Conservation (phyloP, 2,797 vertebrate species). For the Phalloptychus januarius region DNA sequence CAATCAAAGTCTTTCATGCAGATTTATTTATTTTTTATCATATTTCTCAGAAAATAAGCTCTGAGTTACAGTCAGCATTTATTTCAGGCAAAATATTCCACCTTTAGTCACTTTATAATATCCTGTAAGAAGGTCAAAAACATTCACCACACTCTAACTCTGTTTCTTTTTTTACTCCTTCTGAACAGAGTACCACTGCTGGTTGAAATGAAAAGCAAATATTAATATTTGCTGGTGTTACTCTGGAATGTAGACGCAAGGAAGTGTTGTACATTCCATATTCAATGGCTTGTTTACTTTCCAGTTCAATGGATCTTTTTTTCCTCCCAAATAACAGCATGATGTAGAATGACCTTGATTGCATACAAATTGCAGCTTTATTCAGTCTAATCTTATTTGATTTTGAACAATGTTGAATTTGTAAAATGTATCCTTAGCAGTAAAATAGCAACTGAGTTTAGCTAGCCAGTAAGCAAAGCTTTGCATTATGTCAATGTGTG, state of each 20-base stretch:
- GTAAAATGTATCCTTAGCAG: not conserved
- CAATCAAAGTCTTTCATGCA: constrained; percentile 27
- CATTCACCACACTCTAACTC: constrained; percentile 53
- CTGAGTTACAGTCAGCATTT: constrained; percentile 40
- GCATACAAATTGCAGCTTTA: constrained; percentile 7
- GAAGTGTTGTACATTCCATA: constrained; percentile 74
- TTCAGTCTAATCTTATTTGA: not conserved
- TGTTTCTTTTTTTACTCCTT: constrained; percentile 44
- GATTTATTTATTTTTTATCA: constrained; percentile 38
- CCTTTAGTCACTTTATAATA: constrained; percentile 65
- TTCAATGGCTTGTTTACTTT: constrained; percentile 71
- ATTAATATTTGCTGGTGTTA: constrained; percentile 82
- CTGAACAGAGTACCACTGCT: constrained; percentile 67
- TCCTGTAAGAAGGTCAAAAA: constrained; percentile 74
- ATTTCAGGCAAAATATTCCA: constrained; percentile 47
- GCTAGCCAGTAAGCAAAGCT: not conserved
- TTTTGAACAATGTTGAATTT: no score
- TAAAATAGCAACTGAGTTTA: not conserved
- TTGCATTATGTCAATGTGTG: not conserved
- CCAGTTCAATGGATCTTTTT: constrained; percentile 35
- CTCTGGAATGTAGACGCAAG: constrained; percentile 73
- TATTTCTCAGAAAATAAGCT: constrained; percentile 14
- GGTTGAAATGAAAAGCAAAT: constrained; percentile 87
- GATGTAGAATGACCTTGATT: constrained; percentile 18
- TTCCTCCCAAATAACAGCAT: constrained; percentile 25